Base-by-base conservation (phyloP, 1,140 invertebrate genomes). In the Drosophila busckii region DNA sequence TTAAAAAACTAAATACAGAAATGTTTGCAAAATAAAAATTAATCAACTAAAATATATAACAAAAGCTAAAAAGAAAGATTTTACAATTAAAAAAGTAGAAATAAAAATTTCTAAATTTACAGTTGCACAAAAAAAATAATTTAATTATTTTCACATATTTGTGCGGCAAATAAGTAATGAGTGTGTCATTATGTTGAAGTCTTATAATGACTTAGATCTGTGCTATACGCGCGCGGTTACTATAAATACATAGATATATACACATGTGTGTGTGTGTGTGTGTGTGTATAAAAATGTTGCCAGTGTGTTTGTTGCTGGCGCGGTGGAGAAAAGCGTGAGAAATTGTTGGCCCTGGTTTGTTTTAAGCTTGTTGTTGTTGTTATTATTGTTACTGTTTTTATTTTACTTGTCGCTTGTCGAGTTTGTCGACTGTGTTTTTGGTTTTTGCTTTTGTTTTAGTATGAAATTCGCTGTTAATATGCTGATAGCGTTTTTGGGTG, bases 331-430 rank as follows among this genome's bases (percentile, higher is more conserved):
- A 76, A 76, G 71, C 71, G 71, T 76, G 71, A 76, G 71, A 76
- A 76, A 76, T 76, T 76, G 70, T 76, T 78, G 71, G 71, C 71
- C 71, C 61, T 76, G 71, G 71, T 70, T 78, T 78, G 66, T 52
- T 53, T 61, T 73, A 61, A 29, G 28, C 17, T 62, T 58, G 20
- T 70, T 59, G 28, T n/a, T 55, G 26, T 42, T 60, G 29, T 16
- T 49, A 13, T 29, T 58, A 10, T 10, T 41, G 28, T 40, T 40
- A 16, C 35, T 48, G 37, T 50, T 58, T 35, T 53, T 64, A 42
- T 59, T 59, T 63, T 64, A 49, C 45, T 63, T 63, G 58, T 61
- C 58, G 50, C 52, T n/a, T 56, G 58, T 61, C 42, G 58, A 23
- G 22, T 37, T 46, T 70, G 66, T 76, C 58, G 58, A 50, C 62